Conservation (phyloP, 2,113 vertebrate species). For the Propithecus coquereli region DNA sequence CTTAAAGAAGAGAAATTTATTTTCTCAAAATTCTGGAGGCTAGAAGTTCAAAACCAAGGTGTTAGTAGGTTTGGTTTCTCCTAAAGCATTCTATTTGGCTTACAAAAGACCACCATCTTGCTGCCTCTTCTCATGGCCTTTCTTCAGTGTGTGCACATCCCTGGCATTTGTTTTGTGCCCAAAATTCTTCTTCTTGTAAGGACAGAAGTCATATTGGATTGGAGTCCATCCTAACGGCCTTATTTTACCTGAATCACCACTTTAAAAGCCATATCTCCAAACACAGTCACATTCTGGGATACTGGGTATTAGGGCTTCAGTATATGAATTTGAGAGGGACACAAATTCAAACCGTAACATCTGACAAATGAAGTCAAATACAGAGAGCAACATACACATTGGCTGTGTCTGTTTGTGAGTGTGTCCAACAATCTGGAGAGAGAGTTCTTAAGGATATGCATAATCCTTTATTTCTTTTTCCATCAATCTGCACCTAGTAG, state of each 20-base stretch:
- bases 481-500: background rate
- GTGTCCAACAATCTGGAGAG: background rate
- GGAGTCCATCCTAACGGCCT: rapidly evolving
- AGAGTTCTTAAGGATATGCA: background rate
- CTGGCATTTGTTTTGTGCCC: background rate
- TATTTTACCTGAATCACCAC: background rate
- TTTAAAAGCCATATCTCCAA: background rate
- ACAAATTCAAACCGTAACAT: background rate
- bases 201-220: background rate
- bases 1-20: background rate
- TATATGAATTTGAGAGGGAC: too few relatives aligned
- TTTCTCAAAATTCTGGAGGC: background rate
- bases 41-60: background rate
- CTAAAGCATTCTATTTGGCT: background rate
- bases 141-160: background rate
- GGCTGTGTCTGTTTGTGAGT: background rate
- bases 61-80: background rate
- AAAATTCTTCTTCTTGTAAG: background rate
- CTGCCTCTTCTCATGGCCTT: background rate
- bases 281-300: background rate
- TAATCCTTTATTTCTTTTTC: background rate
- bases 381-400: background rate
- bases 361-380: background rate
- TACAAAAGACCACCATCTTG: rapidly evolving
- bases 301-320: background rate